A percentile compares a stretch with the other conserved stretches of the same genome.
These are phyloP conservation scores for Octopus sinensis DNA, from an alignment of 1,140 invertebrate genomes.

Conservation along the genomic window DNA sequence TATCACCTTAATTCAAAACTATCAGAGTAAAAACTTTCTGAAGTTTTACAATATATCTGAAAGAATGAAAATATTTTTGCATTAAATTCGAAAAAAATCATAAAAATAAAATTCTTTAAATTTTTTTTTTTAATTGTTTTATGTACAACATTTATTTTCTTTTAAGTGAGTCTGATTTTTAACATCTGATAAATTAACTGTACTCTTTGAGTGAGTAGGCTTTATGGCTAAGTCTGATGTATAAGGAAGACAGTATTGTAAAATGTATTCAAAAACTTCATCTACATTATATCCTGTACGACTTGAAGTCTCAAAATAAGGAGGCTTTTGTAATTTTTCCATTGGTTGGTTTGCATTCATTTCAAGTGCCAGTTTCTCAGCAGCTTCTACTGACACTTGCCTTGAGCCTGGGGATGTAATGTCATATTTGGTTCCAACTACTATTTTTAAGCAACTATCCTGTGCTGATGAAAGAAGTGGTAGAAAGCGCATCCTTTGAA, in stretches of 20 bases:
- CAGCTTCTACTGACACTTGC: conserved; percentile 46
- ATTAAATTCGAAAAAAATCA: too few relatives aligned
- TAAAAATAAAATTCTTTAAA: too few relatives aligned
- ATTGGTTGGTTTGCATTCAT: conserved; percentile 46
- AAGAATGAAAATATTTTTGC: too few relatives aligned
- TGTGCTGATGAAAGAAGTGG: conserved; percentile 49
- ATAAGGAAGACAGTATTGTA: conserved; percentile 49
- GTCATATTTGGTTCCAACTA: conserved; percentile 57
- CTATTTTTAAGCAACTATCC: conserved; percentile 49
- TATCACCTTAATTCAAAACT: too few relatives aligned
- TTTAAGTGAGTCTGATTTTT: neutral
- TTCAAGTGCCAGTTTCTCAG: conserved; percentile 40
- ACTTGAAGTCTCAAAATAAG: conserved; percentile 58
- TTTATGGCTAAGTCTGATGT: conserved; percentile 24
- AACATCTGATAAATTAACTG: neutral
- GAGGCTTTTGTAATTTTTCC: conserved; percentile 33
- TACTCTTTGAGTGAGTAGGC: neutral
- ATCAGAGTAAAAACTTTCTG: too few relatives aligned
- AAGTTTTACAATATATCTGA: too few relatives aligned
- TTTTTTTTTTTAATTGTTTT: neutral
- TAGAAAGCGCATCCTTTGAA: conserved; percentile 51
- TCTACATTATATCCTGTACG: conserved; percentile 49
- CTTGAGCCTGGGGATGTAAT: conserved; percentile 34
- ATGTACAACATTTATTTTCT: neutral
- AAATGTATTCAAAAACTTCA: conserved; percentile 56